Base-by-base conservation (phyloP, 2,797 vertebrate species). In the Pempheris klunzingeri region DNA sequence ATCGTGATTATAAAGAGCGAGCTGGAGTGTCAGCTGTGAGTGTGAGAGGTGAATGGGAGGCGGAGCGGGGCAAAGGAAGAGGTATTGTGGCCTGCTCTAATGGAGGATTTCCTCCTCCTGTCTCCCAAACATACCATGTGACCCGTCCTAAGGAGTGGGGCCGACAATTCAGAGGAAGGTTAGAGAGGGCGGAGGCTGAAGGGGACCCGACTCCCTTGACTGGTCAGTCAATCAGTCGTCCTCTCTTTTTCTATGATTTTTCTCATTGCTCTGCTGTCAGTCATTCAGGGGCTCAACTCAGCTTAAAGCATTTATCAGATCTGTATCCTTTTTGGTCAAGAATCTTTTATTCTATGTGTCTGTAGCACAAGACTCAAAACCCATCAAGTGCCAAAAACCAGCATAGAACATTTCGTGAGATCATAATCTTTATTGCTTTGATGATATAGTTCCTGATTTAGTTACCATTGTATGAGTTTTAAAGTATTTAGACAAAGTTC, bases 31-130 rank as follows among this genome's bases (percentile, higher is more conserved):
- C 74, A 30, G 78, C 53, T 70, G 75, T 53, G 71, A 71, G 66
- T 41, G 74, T 77, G 80, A 84, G 82, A 77, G 80, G 82, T 90
- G 88, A 93, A 93, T 87, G 80, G 88, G 83, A 83, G 93, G 89
- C 74, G 90, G 87, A 60, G 74, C 54, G 0, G 49, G 59, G 58
- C 60, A 81, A 70, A 91, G 89, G 91, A 94, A 92, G 84, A 85
- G 22, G 87, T 80, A 92, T 92, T 92, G 91, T 93, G 58, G 77
- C 57, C 32, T 0, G 49, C 63, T 55, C 86, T 90, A 91, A 93
- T 90, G 85, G 91, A 93, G 90, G 91, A 93, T 93, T 90, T 93
- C 91, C 92, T 92, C 66, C 88, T 92, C 81, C 87, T 88, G 89
- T 87, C 88, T 64, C 80, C 77, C 71, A 84, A 78, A 80, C 41